Percentiles rank a stretch among this genome's conserved stretches.
Conservation (phyloP, 2,113 vertebrate genomes). For the Tragulus kanchil region DNA sequence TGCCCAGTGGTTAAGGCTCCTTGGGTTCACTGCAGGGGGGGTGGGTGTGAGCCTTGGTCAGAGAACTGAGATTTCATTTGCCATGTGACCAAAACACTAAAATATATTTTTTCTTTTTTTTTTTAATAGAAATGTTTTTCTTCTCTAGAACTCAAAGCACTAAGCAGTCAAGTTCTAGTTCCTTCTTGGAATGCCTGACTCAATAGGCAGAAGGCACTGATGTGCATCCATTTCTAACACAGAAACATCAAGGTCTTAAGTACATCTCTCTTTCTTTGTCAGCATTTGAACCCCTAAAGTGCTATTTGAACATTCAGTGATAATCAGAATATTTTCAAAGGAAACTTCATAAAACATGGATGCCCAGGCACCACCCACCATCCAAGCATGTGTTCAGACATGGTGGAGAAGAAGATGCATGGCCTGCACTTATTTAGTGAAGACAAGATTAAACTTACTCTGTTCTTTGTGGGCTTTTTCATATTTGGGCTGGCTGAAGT, state of each 20-base stretch:
- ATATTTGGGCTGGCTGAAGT: not conserved
- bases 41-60: accelerated
- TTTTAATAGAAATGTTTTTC: constrained; percentile 6
- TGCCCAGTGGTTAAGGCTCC: not conserved
- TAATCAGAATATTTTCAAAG: constrained; percentile 28
- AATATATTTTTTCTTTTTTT: not conserved
- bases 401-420: not conserved
- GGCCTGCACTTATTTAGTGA: not conserved
- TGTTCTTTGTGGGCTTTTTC: not conserved
- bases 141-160: constrained; percentile 2
- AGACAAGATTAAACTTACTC: not conserved
- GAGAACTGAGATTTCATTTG: not conserved
- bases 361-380: not conserved
- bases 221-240: not conserved
- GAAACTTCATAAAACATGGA: constrained; percentile 32
- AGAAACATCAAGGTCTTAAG: not conserved
- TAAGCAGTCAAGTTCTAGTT: constrained; percentile 30
- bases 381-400: not conserved
- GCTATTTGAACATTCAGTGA: not conserved
- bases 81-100: not conserved
- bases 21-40: not conserved
- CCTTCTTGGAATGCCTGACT: not conserved
- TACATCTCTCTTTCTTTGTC: not conserved
- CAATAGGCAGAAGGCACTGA: not conserved
- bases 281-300: not conserved